A percentile compares a stretch with the other conserved stretches of the same genome.
These are phyloP conservation scores for Hemaris fuciformis DNA, from an alignment of 2,888 invertebrate species.

Conservation along the genomic window DNA sequence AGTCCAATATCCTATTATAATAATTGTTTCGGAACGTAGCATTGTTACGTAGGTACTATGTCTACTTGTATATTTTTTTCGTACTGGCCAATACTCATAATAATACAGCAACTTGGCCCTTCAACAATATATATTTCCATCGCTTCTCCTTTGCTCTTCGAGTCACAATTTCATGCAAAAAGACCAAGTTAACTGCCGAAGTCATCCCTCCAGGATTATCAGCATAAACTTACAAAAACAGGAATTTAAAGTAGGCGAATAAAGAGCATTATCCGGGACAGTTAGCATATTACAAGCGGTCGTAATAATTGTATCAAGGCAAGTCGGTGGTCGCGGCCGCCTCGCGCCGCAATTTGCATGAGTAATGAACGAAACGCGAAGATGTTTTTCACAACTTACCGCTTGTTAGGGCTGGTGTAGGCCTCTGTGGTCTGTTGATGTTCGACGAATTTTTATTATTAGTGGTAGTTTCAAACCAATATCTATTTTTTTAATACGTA, in stretches of 20 bases:
- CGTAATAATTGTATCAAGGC: conserved; percentile 56
- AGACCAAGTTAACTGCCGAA: conserved; percentile 7
- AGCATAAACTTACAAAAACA: conserved; percentile 21
- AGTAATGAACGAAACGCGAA: conserved; percentile 52
- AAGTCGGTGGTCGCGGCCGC: conserved; percentile 25
- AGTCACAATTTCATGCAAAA: conserved; percentile 15
- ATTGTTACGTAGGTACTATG: too few relatives aligned
- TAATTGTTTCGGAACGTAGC: too few relatives aligned
- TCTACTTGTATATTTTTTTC: too few relatives aligned
- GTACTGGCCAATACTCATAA: too few relatives aligned
- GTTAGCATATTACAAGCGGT: conserved; percentile 56
- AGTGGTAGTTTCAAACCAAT: too few relatives aligned
- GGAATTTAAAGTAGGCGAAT: conserved; percentile 30
- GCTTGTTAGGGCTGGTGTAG: conserved; percentile 5
- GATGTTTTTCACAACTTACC: conserved; percentile 49
- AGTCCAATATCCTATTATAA: too few relatives aligned
- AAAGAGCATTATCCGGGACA: conserved; percentile 32
- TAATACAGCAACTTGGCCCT: too few relatives aligned
- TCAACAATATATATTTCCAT: too few relatives aligned
- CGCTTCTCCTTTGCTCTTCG: conserved; percentile 19
- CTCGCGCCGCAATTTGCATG: conserved; percentile 54
- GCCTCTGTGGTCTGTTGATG: not conserved
- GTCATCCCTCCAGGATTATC: conserved; percentile 10
- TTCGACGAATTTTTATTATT: too few relatives aligned
- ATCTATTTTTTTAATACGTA: too few relatives aligned